Evolutionary conservation across 2,797 vertebrate species (phyloP).

Genomic region (Gobionotothen gibberifrons): DNA sequence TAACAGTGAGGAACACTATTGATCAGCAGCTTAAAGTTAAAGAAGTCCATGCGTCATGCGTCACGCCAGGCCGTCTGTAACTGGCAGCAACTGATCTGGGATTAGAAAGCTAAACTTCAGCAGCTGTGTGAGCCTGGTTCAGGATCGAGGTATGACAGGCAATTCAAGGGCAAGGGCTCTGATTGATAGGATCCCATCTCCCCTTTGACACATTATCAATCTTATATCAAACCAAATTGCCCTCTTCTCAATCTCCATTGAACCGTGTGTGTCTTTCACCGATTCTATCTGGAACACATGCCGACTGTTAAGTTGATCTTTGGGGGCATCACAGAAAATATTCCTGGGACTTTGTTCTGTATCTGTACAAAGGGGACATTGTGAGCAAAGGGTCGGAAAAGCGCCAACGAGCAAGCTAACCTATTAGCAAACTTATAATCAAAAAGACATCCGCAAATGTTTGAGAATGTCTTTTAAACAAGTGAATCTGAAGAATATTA

Average conservation of each 20-base stretch:
- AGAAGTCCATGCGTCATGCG: constrained; percentile 9
- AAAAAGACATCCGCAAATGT: background rate
- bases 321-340: constrained; percentile 14
- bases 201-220: constrained; percentile 64
- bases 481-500: background rate
- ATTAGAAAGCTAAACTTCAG: constrained; percentile 15
- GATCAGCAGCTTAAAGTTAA: constrained; percentile 27
- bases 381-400: background rate
- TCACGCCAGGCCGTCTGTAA: constrained; percentile 21
- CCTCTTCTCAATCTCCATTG: constrained; percentile 49
- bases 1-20: background rate
- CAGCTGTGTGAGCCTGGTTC: constrained; percentile 10
- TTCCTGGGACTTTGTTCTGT: constrained; percentile 12
- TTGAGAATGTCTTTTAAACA: background rate
- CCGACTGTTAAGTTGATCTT: constrained; percentile 52
- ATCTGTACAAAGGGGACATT: background rate
- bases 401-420: background rate
- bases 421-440: background rate
- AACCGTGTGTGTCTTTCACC: constrained; percentile 39
- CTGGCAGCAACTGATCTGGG: constrained; percentile 17
- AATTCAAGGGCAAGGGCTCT: constrained; percentile 48
- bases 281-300: constrained; percentile 43
- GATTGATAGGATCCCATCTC: constrained; percentile 56
- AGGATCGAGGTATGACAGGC: constrained; percentile 38
- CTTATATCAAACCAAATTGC: constrained; percentile 56